Conservation (phyloP, 2,797 vertebrate genomes). For the Galago senegalensis region DNA sequence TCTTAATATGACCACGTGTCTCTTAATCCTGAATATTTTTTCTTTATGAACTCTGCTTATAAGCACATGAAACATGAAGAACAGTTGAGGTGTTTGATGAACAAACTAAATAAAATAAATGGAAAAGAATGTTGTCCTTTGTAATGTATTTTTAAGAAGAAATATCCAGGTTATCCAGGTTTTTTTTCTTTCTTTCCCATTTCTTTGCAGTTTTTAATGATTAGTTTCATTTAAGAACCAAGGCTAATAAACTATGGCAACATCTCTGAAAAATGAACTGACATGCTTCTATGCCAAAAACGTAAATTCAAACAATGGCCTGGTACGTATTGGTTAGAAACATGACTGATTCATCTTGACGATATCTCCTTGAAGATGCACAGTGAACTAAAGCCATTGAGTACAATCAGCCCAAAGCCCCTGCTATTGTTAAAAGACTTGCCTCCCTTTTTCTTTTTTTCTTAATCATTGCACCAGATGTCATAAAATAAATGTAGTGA, state of each 20-base stretch:
- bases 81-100: not conserved
- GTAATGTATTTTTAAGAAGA: conserved; percentile 72
- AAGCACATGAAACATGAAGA: conserved; percentile 64
- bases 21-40: conserved; percentile 46
- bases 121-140: conserved; percentile 65
- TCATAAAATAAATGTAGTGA: conserved; percentile 85
- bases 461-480: conserved; percentile 80
- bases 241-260: conserved; percentile 51
- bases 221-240: conserved; percentile 70
- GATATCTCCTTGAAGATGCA: conserved; percentile 72
- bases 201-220: conserved; percentile 52
- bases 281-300: conserved; percentile 74
- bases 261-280: conserved; percentile 71
- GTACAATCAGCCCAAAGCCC: conserved; percentile 71
- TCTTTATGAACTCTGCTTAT: conserved; percentile 62
- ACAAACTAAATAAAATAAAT: conserved; percentile 66
- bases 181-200: not conserved
- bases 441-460: conserved; percentile 56
- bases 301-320: conserved; percentile 79
- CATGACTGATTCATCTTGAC: conserved; percentile 68
- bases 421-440: conserved; percentile 76
- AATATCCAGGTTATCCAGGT: conserved; percentile 42
- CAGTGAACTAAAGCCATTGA: conserved; percentile 80
- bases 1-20: conserved; percentile 67
- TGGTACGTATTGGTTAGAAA: conserved; percentile 78